Base-by-base conservation (phyloP, 1,140 invertebrate genomes). In the Vanessa atalanta region DNA sequence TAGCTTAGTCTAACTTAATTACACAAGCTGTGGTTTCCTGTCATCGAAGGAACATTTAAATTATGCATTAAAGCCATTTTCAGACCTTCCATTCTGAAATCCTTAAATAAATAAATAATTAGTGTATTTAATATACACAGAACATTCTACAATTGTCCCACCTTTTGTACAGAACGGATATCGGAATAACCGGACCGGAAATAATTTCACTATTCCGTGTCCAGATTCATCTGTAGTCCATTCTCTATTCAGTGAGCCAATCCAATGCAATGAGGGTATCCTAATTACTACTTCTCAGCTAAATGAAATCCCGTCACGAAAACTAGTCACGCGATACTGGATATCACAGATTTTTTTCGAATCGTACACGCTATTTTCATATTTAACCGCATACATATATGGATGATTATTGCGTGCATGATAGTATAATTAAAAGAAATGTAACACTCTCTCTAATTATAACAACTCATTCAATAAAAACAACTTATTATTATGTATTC, bases 261-360 rank as follows among this genome's bases (percentile, higher is more conserved):
- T 70, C 55, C 68, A 70, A 70, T 70, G 68, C 68, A 70, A 70
- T 70, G 68, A 70, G 55, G 55, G 68, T 37, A 47, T 60, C 68
- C 68, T 70, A 70, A 70, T 70, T 70, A 70, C 68, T 60, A 51
- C 23, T 61, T 47, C 43, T 23, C 37, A 14, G 55, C 43, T 26
- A 70, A 61, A 70, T 70, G 68, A 70, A 70, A 70, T 47, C 43
- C 47, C 20, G 55, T 70, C 68, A 70, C 68, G 68, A 43, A 70
- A 70, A 48, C 43, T 61, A 61, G 37, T 70, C 68, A 70, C 67
- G 67, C 67, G 67, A 70, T 70, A 70, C 57, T 31, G 26, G 31
- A 37, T 61, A 61, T n/a, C 31, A 61, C 5, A 37, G 13, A 55
- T 20, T 55, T 20, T 60, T 61, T 31, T 15, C 14, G 8, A 6